Percentiles rank a stretch among this genome's conserved stretches.
phyloP scores from a whole-genome alignment of 1,140 invertebrate species.

The Drosophila bifasciata region DNA sequence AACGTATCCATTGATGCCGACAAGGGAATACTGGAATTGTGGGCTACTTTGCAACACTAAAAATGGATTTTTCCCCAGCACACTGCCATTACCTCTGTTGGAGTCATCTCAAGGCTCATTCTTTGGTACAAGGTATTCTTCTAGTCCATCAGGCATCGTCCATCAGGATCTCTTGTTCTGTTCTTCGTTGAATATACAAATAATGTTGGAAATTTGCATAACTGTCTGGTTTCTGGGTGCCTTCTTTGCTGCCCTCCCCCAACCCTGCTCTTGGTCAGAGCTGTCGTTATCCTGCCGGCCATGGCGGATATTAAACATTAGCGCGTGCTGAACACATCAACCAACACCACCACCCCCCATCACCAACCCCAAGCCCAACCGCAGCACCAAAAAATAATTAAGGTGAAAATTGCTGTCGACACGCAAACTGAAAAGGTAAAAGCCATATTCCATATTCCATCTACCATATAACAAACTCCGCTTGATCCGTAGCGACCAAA shows the following conservation, averaged over 20 bases:
- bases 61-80: too few relatives aligned
- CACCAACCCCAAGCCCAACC: constrained; percentile 7
- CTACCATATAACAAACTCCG: constrained; percentile 5
- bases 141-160: constrained; percentile 35
- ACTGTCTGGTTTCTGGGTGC: constrained; percentile 56
- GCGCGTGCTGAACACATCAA: constrained; percentile 72
- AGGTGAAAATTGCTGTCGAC: constrained; percentile 82
- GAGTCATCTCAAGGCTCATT: not conserved
- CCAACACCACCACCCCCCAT: constrained; percentile 11
- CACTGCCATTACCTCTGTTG: too few relatives aligned
- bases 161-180: constrained; percentile 23
- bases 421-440: constrained; percentile 59
- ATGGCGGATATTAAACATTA: constrained; percentile 79
- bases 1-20: constrained; percentile 3
- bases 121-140: constrained; percentile 35
- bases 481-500: constrained; percentile 21
- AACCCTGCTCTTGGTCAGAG: not conserved
- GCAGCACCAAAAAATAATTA: constrained; percentile 69
- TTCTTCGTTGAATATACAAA: constrained; percentile 61
- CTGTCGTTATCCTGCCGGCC: constrained; percentile 37
- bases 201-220: constrained; percentile 77
- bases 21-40: not conserved
- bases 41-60: too few relatives aligned
- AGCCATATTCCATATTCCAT: not conserved
- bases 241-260: not conserved